phyloP scores from a whole-genome alignment of 1,140 invertebrate genomes.

The Pseudomyrmex pallidus region DNA sequence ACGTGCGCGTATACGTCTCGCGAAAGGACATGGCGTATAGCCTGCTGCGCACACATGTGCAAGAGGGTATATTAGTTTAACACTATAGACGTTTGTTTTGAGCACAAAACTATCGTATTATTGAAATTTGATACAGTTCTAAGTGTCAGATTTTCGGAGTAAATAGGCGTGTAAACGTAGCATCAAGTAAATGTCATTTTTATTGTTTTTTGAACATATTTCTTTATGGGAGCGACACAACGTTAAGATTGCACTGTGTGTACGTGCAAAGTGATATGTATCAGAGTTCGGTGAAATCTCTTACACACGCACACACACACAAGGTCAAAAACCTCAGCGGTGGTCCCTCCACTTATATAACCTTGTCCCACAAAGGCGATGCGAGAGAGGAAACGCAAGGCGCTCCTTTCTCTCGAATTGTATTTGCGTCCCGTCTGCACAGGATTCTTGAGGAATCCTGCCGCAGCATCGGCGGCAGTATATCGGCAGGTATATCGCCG shows the following conservation, averaged over 20 bases:
- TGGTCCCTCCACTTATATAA: conserved; percentile 28
- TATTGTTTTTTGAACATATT: too few species aligned
- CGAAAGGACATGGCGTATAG: too few species aligned
- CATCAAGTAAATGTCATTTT: too few species aligned
- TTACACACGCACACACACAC: too few species aligned
- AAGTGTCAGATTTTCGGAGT: too few species aligned
- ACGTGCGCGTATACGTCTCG: too few species aligned
- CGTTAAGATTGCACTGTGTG: not conserved
- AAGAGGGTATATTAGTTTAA: not conserved
- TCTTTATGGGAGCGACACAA: not conserved
- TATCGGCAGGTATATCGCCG: not conserved
- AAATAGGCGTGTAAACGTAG: too few species aligned
- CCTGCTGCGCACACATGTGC: not conserved
- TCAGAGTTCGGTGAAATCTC: conserved; percentile 36
- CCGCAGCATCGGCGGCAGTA: too few species aligned
- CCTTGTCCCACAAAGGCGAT: conserved; percentile 54
- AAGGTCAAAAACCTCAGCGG: conserved; percentile 47
- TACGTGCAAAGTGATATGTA: not conserved
- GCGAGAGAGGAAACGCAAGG: conserved; percentile 17
- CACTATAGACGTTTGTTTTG: too few species aligned
- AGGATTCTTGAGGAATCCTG: conserved; percentile 2
- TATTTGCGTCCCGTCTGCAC: conserved; percentile 12
- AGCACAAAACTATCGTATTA: too few species aligned
- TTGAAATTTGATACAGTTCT: too few species aligned
- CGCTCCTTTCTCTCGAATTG: conserved; percentile 31